Evolutionary conservation across 2,797 vertebrate genomes (phyloP).

Genomic region (Acomys russatus): DNA sequence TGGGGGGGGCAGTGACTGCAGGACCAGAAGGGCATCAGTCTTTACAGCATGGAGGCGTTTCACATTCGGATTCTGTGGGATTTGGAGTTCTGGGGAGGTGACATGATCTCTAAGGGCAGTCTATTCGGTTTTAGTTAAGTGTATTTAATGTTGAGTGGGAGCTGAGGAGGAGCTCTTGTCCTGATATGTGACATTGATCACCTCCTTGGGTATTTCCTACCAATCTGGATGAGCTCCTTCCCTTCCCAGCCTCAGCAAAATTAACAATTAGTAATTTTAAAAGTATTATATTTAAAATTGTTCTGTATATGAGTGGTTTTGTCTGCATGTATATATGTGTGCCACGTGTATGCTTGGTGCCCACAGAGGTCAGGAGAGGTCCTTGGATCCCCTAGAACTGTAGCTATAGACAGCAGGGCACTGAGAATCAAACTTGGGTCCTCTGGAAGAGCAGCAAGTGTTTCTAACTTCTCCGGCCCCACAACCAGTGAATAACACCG

Average conservation of each 20-base stretch:
- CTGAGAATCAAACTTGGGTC: background rate
- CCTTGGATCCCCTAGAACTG: background rate
- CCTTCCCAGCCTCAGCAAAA: background rate
- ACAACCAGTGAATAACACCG: background rate
- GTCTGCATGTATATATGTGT: no score
- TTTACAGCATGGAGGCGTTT: background rate
- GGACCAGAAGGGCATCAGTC: background rate
- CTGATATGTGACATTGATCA: background rate
- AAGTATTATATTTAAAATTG: background rate
- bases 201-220: background rate
- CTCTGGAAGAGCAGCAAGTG: background rate
- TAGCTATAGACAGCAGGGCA: background rate
- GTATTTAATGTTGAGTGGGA: background rate
- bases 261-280: background rate
- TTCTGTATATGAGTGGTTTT: background rate
- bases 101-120: background rate
- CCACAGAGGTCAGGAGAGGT: background rate
- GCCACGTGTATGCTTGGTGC: no score
- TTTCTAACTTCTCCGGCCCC: background rate
- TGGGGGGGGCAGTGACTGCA: background rate
- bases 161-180: background rate
- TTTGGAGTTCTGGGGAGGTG: constrained; percentile 32
- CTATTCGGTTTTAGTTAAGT: background rate
- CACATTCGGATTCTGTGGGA: background rate
- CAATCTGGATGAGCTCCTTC: background rate